These are phyloP conservation scores for Cheirogaleus medius DNA, from an alignment of 2,113 vertebrate species.

Conservation along the genomic window DNA sequence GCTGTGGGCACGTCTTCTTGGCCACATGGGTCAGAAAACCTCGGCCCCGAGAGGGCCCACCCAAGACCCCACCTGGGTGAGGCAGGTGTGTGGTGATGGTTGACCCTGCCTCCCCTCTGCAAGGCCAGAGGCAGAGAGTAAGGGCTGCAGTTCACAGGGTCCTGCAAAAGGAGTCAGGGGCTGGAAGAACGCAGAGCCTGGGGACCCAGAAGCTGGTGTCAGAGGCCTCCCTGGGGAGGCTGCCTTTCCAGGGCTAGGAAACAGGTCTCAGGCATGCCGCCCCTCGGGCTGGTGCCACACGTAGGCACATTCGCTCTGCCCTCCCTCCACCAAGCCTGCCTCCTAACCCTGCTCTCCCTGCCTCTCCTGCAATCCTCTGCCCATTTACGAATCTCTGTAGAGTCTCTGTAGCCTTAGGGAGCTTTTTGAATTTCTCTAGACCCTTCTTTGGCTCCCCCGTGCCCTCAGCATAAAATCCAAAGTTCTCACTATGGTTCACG, in stretches of 20 bases:
- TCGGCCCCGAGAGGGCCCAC: neutral
- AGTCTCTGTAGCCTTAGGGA: neutral
- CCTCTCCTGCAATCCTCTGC: neutral
- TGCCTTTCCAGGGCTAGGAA: neutral
- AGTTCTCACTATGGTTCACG: neutral
- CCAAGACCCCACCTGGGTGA: fast-evolving
- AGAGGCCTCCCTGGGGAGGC: neutral
- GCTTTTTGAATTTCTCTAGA: neutral
- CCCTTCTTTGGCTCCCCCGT: neutral
- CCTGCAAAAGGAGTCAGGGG: neutral
- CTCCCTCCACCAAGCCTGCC: neutral
- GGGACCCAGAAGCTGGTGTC: neutral
- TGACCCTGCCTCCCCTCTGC: neutral
- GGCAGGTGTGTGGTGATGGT: neutral
- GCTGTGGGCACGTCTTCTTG: neutral
- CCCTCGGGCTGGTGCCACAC: neutral
- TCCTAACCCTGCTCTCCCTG: neutral
- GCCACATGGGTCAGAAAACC: neutral
- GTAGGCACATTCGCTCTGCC: fast-evolving
- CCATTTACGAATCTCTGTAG: neutral
- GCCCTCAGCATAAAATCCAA: neutral
- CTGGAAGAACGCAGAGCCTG: neutral
- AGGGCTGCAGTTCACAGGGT: neutral
- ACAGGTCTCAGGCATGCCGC: neutral
- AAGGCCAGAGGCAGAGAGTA: neutral